Percentiles rank a stretch among this genome's conserved stretches.
phyloP scores from a whole-genome alignment of 2,888 invertebrate genomes.

The Salticus scenicus region DNA sequence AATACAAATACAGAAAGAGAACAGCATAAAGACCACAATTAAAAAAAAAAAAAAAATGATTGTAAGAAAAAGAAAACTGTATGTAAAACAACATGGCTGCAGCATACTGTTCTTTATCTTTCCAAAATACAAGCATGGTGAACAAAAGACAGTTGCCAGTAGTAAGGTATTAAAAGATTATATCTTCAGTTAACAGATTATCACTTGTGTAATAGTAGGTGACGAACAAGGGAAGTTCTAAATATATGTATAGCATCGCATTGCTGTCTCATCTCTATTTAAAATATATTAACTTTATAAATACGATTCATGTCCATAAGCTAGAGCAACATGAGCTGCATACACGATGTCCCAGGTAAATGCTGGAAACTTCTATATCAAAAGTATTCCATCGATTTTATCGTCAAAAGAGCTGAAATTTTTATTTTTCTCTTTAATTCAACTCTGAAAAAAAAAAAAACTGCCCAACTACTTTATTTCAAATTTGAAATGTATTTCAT shows the following conservation, averaged over 20 bases:
- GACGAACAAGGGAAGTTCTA: background rate
- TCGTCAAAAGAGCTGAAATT: too few species aligned
- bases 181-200: background rate
- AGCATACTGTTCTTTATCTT: background rate
- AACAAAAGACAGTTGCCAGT: background rate
- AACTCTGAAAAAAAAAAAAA: too few species aligned
- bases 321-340: background rate
- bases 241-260: background rate
- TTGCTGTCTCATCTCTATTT: background rate
- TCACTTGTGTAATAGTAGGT: conserved; percentile 3
- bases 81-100: conserved; percentile 1
- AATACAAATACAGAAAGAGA: too few species aligned
- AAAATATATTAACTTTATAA: conserved; percentile 9
- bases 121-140: background rate
- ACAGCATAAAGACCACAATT: background rate
- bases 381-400: too few species aligned
- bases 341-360: too few species aligned
- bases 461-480: too few species aligned
- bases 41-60: background rate
- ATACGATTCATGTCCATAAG: background rate
- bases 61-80: background rate
- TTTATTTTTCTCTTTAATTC: too few species aligned
- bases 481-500: too few species aligned
- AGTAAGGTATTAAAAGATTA: background rate
- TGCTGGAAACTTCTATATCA: too few species aligned